Evolutionary conservation across 2,113 vertebrate genomes (phyloP).

Genomic region (Romanogobio albipinnatus): DNA sequence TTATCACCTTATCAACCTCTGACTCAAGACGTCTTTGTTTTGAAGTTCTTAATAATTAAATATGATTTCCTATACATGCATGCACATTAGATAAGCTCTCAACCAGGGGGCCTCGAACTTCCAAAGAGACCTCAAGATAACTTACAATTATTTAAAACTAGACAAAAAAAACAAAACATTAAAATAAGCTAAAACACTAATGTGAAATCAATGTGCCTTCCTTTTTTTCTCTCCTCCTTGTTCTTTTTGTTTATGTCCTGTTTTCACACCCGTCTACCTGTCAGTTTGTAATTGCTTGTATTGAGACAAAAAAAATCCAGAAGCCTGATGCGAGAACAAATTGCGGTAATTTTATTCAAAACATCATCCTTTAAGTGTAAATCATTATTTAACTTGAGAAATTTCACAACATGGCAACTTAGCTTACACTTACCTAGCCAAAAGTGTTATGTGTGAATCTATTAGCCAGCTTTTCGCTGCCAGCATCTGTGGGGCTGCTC

Average conservation of each 20-base stretch:
- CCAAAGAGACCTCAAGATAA: no score
- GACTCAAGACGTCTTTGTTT: not conserved
- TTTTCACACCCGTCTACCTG: not conserved
- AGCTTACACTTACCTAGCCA: not conserved
- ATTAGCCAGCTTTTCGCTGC: conserved; percentile 6
- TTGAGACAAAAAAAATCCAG: not conserved
- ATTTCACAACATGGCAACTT: conserved; percentile 11
- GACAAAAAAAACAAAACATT: no score
- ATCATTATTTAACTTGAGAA: conserved; percentile 13
- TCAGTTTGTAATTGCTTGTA: conserved; percentile 5
- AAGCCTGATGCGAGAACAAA: not conserved
- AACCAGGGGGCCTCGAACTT: no score
- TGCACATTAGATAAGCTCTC: not conserved
- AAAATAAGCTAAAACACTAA: not conserved
- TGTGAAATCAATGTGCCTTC: not conserved
- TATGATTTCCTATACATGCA: not conserved
- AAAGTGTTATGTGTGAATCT: conserved; percentile 5
- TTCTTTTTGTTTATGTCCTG: not conserved
- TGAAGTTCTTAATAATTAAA: not conserved
- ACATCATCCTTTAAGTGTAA: not conserved
- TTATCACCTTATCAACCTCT: not conserved
- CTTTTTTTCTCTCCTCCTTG: not conserved
- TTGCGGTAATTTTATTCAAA: conserved; percentile 20
- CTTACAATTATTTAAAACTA: no score
- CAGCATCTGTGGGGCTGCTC: conserved; percentile 24